Evolutionary conservation across 2,888 invertebrate species (phyloP).

Genomic region (Pyralis farinalis): DNA sequence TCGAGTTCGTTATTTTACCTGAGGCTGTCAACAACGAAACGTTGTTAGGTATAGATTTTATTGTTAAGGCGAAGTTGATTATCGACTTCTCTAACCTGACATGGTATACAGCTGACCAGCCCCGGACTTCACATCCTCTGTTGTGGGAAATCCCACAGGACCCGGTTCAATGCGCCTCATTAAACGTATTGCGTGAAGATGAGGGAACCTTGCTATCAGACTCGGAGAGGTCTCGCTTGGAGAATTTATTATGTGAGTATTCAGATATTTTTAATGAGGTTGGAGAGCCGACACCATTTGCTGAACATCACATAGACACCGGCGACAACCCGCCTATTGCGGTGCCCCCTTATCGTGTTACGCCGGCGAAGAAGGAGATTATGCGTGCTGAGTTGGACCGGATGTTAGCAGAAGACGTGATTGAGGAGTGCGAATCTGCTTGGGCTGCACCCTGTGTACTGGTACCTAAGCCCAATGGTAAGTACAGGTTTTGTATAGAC

Average conservation of each 20-base stretch:
- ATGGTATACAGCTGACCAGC: neutral
- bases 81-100: too few species aligned
- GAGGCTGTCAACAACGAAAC: neutral
- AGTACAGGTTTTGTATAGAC: neutral
- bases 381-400: neutral
- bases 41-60: neutral
- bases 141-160: too few species aligned
- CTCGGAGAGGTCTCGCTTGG: neutral
- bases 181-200: neutral
- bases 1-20: neutral
- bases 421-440: neutral
- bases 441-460: neutral
- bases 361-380: neutral
- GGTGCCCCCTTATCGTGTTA: neutral
- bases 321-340: neutral
- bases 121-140: too few species aligned
- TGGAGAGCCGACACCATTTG: too few species aligned
- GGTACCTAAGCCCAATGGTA: neutral
- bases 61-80: neutral
- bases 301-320: neutral
- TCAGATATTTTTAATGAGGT: neutral
- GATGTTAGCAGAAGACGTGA: neutral
- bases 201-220: neutral
- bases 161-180: too few species aligned
- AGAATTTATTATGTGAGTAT: neutral